Evolutionary conservation across 1,140 invertebrate genomes (phyloP).

Genomic region (Drosophila athabasca): DNA sequence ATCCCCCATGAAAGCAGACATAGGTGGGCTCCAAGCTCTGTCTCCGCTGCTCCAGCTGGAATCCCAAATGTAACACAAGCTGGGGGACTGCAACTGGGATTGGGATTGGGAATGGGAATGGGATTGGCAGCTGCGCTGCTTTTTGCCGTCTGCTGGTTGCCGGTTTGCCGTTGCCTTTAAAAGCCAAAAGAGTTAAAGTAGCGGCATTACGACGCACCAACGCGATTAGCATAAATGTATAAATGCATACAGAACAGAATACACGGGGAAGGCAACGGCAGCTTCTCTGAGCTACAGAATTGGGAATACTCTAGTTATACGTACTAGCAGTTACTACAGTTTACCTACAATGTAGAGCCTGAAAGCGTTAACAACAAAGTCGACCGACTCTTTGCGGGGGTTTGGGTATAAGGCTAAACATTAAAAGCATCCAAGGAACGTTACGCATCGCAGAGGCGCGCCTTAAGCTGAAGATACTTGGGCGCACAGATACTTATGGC

Average conservation of each 20-base stretch:
- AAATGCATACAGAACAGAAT: constrained; percentile 77
- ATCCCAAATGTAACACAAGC: constrained; percentile 48
- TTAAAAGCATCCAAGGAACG: constrained; percentile 28
- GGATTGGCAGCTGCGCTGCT: constrained; percentile 61
- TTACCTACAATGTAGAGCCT: neutral
- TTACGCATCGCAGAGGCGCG: constrained; percentile 51
- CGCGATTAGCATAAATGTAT: constrained; percentile 80
- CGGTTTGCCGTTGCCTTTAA: constrained; percentile 54
- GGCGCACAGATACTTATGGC: constrained; percentile 20
- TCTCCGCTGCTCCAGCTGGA: neutral
- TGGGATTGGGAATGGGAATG: constrained; percentile 16
- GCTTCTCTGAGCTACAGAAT: neutral
- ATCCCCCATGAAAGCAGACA: constrained; percentile 37
- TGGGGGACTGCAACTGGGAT: constrained; percentile 15
- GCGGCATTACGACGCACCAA: constrained; percentile 77
- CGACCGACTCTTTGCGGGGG: constrained; percentile 1
- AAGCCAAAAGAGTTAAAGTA: constrained; percentile 77
- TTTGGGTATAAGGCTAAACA: constrained; percentile 2
- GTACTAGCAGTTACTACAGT: neutral
- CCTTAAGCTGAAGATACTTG: constrained; percentile 46
- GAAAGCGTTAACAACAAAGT: constrained; percentile 10
- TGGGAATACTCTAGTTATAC: constrained; percentile 4
- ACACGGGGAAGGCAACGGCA: constrained; percentile 1
- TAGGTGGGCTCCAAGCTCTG: constrained; percentile 20
- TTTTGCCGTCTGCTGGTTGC: constrained; percentile 1